Base-by-base conservation (phyloP, 2,888 invertebrate species). In the Drosophila hawaiiensis region DNA sequence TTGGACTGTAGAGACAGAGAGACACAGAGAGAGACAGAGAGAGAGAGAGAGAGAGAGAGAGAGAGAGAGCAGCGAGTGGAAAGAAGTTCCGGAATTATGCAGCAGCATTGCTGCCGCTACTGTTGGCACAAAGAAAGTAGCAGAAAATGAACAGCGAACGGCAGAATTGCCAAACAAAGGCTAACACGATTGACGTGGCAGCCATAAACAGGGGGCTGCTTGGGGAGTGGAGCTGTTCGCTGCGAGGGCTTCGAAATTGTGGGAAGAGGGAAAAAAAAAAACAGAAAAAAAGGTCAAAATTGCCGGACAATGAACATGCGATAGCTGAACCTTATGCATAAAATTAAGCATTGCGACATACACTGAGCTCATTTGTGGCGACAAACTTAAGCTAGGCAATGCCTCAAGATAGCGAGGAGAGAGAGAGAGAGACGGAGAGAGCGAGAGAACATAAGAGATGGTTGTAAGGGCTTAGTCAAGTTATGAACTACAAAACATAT, bases 101-200 rank as follows among this genome's bases (percentile, higher is more conserved):
- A 64, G 53, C 66, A 58, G 54, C 73, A 16, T 25, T 37, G 50
- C 39, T 5, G 47, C 19, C 14, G 41, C 41, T 35, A 43, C 67
- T 52, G 61, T 31, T 29, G 63, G 37, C 79, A 80, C 65, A 84
- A 71, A 80, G 78, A 72, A 83, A 76, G 73, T 73, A 58, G 69
- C 76, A 64, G 62, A 67, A 88, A 89, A 80, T 76, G 89, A 84
- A 78, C 84, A 86, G 68, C 71, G 78, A 70, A 81, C 73, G 68
- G 76, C 72, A 53, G 81, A 84, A 84, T 89, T 81, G 87, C 62
- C 79, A 75, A 84, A 89, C 89, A 84, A 89, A 86, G 71, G 79
- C 61, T 60, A 64, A 66, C 84, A 70, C 84, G 69, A 86, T 83
- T 74, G 82, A 81, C 78, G 82, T 68, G 73, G 75, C 28, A 41